These are phyloP conservation scores for Eulithis prunata DNA, from an alignment of 2,888 invertebrate species.

Conservation along the genomic window DNA sequence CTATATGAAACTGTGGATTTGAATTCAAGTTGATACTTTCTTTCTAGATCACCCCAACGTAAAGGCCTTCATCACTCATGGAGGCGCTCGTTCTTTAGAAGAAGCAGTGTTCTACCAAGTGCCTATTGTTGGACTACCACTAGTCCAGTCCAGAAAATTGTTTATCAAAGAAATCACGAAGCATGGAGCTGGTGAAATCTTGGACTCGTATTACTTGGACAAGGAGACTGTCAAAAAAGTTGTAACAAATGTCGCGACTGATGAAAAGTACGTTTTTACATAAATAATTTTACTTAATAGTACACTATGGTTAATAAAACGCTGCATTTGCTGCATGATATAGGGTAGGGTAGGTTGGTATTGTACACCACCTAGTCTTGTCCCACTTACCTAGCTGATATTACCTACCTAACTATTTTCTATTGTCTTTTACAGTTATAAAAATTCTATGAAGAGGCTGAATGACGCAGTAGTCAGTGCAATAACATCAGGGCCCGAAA, in stretches of 20 bases:
- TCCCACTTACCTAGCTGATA: no score
- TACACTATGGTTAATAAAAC: no score
- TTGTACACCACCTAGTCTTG: no score
- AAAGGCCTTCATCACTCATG: constrained; percentile 74
- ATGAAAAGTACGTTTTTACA: constrained; percentile 60
- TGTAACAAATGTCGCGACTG: constrained; percentile 56
- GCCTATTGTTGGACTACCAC: constrained; percentile 73
- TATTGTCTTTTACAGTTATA: constrained; percentile 61
- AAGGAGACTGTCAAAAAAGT: constrained; percentile 63
- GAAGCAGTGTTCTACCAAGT: constrained; percentile 75
- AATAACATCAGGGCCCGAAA: constrained; percentile 72
- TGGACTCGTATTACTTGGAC: constrained; percentile 68
- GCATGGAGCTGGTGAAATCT: constrained; percentile 67
- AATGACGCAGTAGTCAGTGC: constrained; percentile 59
- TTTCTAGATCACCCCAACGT: constrained; percentile 73
- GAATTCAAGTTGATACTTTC: background rate
- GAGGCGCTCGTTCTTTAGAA: constrained; percentile 75
- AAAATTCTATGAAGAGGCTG: constrained; percentile 58
- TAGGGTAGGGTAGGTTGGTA: no score
- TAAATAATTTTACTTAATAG: no score
- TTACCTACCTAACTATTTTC: no score
- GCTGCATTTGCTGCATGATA: no score
- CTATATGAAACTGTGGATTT: background rate
- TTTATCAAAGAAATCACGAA: constrained; percentile 70
- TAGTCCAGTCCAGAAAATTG: constrained; percentile 63